Base-by-base conservation (phyloP, 2,797 vertebrate species). In the Neosalanx taihuensis region DNA sequence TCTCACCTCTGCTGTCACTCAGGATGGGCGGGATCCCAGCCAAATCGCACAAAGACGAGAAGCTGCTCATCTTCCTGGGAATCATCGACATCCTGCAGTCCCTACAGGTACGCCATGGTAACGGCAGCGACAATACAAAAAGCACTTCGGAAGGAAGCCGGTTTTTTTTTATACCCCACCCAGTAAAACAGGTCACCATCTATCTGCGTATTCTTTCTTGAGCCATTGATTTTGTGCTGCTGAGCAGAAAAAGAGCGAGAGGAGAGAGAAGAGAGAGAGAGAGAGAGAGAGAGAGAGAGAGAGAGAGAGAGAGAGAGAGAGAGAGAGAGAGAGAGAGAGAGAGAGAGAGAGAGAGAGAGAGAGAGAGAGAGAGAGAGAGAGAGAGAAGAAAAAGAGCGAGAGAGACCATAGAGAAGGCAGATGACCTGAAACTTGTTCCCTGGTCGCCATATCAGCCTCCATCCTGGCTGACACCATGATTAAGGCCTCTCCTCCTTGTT, bases 21-120 rank as follows among this genome's bases (percentile, higher is more conserved):
- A 99, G 97, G 88, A 98, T 99, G 96, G 97, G 97, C 63, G 97
- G 97, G 59, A 99, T 99, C 89, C 97, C 97, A 79, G 97, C 96
- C 71, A 97, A 95, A 89, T 97, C 94, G 79, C 94, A 96, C 89
- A 97, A 92, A 85, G 97, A 96, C 58, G 97, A 97, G 81, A 97
- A 95, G 77, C 88, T 99, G 67, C 93, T 99, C 83, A 93, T 99
- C 72, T 99, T 96, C 87, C 94, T 98, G 88, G 97, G 97, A 31
- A 98, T 99, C 85, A 99, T 99, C 76, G 97, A 99, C 85, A 98
- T 99, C 81, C 92, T 99, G 0, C 97, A 99, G 75, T 99, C 97
- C 97, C 26, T 99, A 99, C 69, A 95, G 97, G 97, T 98, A 92
- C 20, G n/a, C 5, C 20, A 58, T 37, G 23, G n/a, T 37, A 58